Conservation (phyloP, 1,140 invertebrate species). For the Himalopsyche phryganea region DNA sequence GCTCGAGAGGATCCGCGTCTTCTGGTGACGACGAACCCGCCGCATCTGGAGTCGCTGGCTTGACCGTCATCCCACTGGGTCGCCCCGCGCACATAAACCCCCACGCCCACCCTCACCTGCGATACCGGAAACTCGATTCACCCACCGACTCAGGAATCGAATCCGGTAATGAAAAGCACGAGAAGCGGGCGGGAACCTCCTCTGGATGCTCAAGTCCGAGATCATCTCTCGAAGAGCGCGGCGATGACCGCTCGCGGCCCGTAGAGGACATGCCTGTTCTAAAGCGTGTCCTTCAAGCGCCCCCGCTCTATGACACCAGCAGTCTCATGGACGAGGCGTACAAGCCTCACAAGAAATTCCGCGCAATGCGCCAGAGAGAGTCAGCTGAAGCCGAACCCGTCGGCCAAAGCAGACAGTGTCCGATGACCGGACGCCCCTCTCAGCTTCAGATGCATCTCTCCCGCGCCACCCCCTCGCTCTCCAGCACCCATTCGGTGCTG, state of each 20-base stretch:
- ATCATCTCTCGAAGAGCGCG: slow-evolving; percentile 77
- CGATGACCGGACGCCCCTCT: slow-evolving; percentile 35
- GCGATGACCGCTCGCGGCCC: slow-evolving; percentile 58
- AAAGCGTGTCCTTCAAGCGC: slow-evolving; percentile 86
- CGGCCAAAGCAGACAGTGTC: slow-evolving; percentile 35
- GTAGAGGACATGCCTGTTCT: slow-evolving; percentile 91
- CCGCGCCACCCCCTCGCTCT: slow-evolving; percentile 57
- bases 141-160: slow-evolving; percentile 91
- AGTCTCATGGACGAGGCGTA: slow-evolving; percentile 91
- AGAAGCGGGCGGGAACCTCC: slow-evolving; percentile 65
- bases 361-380: slow-evolving; percentile 73
- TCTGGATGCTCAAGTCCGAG: slow-evolving; percentile 83
- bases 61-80: slow-evolving; percentile 63
- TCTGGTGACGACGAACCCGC: slow-evolving; percentile 68
- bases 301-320: slow-evolving; percentile 83
- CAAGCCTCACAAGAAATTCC: slow-evolving; percentile 92
- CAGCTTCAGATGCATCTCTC: slow-evolving; percentile 53
- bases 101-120: slow-evolving; percentile 50
- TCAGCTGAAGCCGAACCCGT: slow-evolving; percentile 70
- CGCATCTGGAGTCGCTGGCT: slow-evolving; percentile 62
- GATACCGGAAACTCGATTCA: slow-evolving; percentile 80
- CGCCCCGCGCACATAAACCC: slow-evolving; percentile 49
- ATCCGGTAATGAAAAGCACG: slow-evolving; percentile 85
- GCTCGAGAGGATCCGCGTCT: slow-evolving; percentile 54
- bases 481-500: slow-evolving; percentile 81